These are phyloP conservation scores for Polydesmus complanatus DNA, from an alignment of 2,888 invertebrate species.

Conservation along the genomic window DNA sequence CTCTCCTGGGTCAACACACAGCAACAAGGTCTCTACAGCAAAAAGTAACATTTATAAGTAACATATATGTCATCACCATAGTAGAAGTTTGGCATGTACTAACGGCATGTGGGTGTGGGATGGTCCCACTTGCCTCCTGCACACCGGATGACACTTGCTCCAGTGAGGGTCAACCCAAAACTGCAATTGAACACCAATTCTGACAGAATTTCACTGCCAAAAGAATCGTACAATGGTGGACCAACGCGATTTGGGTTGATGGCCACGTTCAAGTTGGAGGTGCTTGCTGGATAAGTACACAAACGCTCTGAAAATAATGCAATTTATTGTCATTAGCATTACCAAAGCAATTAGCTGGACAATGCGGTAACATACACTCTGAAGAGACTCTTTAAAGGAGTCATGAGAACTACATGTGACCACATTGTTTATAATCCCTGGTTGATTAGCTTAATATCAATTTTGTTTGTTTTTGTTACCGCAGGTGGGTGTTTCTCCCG, in stretches of 20 bases:
- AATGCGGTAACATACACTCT: too few relatives aligned
- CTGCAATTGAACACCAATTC: slow-evolving; percentile 5
- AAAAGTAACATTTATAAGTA: too few relatives aligned
- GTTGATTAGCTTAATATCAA: too few relatives aligned
- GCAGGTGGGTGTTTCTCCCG: slow-evolving; percentile 9
- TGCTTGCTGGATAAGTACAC: slow-evolving; percentile 1
- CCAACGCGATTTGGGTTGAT: background rate
- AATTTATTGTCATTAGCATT: too few relatives aligned
- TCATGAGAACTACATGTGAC: too few relatives aligned
- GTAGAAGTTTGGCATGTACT: too few relatives aligned
- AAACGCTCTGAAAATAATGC: background rate
- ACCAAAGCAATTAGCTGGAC: too few relatives aligned
- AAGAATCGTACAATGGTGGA: background rate
- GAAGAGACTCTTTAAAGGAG: too few relatives aligned
- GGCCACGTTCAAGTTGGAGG: background rate
- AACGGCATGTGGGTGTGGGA: background rate
- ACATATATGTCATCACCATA: too few relatives aligned
- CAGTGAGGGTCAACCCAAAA: background rate
- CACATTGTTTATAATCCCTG: too few relatives aligned
- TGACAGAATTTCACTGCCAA: background rate
- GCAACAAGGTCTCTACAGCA: background rate
- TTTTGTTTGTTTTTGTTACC: too few relatives aligned
- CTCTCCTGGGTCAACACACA: background rate
- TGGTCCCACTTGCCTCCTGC: slow-evolving; percentile 7
- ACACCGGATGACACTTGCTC: background rate